A percentile compares a stretch with the other conserved stretches of the same genome.
These are phyloP conservation scores for Neotragus pygmaeus DNA, from an alignment of 2,113 vertebrate genomes.

Conservation along the genomic window DNA sequence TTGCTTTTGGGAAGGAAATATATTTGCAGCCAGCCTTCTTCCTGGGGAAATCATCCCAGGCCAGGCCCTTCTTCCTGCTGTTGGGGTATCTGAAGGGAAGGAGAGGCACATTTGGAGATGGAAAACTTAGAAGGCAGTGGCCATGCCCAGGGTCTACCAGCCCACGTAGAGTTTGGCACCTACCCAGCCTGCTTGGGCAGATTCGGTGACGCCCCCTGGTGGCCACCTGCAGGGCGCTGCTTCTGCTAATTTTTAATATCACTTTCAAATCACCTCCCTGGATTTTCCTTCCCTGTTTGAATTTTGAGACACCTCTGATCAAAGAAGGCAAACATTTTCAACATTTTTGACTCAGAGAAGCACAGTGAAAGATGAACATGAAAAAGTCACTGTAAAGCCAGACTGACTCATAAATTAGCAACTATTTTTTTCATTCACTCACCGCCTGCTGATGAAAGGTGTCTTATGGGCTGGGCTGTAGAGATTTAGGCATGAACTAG, in stretches of 20 bases:
- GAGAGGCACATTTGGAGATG: not conserved
- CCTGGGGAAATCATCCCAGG: not conserved
- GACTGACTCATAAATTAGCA: not conserved
- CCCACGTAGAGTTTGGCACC: not conserved
- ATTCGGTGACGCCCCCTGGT: not conserved
- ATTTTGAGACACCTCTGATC: not conserved
- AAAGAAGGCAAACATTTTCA: not conserved
- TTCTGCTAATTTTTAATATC: not conserved
- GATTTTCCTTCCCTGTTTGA: not conserved
- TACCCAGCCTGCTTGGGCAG: not conserved
- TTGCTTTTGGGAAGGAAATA: not conserved
- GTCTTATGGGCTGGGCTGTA: no score
- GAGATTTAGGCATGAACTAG: not conserved
- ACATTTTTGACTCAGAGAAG: not conserved
- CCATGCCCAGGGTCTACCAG: not conserved
- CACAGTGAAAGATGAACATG: not conserved
- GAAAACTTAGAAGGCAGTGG: not conserved
- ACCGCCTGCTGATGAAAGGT: not conserved
- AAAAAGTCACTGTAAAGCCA: not conserved
- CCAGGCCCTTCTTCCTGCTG: not conserved
- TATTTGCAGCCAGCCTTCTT: not conserved
- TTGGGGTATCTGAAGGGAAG: no score
- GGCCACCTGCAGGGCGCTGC: not conserved
- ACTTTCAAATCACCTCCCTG: not conserved
- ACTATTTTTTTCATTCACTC: not conserved